Conservation (phyloP, 2,797 vertebrate genomes). For the Neopelma chrysocephalum region DNA sequence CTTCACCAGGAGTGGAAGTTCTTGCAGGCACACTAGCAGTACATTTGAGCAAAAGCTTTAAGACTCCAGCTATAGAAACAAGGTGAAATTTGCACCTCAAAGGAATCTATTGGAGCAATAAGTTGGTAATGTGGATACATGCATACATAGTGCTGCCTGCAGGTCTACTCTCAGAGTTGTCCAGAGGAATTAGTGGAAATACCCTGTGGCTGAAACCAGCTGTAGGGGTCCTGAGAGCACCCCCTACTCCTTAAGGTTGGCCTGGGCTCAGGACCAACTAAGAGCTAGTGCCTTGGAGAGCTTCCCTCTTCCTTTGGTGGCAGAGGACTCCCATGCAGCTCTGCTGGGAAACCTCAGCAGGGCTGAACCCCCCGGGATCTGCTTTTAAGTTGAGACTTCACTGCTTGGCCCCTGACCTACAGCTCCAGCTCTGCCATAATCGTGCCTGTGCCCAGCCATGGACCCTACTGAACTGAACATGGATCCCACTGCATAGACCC, state of each 20-base stretch:
- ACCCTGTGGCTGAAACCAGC: not conserved
- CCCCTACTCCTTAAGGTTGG: not conserved
- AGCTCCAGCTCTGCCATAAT: not conserved
- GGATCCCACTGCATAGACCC: fast-evolving
- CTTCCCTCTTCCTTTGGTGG: not conserved
- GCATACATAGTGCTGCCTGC: not conserved
- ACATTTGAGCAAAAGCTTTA: not conserved
- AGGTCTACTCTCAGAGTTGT: not conserved
- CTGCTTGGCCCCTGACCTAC: not conserved
- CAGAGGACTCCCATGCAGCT: fast-evolving
- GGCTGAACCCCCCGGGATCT: not conserved
- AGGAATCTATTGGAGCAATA: not conserved
- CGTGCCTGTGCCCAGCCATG: not conserved
- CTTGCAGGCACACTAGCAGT: not conserved
- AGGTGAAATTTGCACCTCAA: not conserved
- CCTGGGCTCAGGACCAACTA: not conserved
- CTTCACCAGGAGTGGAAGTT: not conserved
- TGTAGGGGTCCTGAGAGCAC: not conserved
- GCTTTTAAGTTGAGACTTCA: not conserved
- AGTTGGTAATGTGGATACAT: not conserved
- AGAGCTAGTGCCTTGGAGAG: not conserved
- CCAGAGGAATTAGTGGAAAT: not conserved
- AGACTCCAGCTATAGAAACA: not conserved
- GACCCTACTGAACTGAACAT: not conserved
- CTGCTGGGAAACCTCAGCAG: not conserved